Evolutionary conservation across 2,113 vertebrate species (phyloP).

Genomic region (Camelus dromedarius): DNA sequence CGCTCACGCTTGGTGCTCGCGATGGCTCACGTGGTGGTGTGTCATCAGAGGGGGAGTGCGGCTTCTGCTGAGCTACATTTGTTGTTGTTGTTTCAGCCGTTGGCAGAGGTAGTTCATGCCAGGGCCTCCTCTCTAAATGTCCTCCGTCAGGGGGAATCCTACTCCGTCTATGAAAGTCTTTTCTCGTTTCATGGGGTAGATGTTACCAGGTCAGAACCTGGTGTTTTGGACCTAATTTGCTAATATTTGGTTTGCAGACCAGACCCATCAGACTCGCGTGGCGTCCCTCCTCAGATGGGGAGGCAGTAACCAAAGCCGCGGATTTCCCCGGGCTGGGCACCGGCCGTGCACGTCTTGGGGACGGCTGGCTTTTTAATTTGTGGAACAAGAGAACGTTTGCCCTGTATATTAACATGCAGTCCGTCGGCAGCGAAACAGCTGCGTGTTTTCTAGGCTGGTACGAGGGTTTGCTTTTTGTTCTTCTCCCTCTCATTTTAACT

Average conservation of each 20-base stretch:
- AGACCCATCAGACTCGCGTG: accelerated
- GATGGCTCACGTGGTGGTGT: accelerated
- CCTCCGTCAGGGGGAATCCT: background rate
- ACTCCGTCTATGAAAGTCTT: background rate
- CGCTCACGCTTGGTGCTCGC: accelerated
- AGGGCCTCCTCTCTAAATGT: background rate
- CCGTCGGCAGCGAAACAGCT: accelerated
- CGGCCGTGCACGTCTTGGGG: background rate
- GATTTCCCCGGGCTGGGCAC: accelerated
- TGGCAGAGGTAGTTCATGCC: background rate
- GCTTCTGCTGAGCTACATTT: accelerated
- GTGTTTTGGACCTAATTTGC: background rate
- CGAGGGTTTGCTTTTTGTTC: accelerated
- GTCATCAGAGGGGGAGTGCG: too few species aligned
- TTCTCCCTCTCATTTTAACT: background rate
- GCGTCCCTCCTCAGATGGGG: accelerated
- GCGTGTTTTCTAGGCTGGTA: accelerated
- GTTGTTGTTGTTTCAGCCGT: accelerated
- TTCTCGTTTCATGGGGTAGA: background rate
- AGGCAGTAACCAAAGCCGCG: accelerated
- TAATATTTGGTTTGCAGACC: background rate
- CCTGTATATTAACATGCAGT: accelerated
- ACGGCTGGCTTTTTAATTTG: accelerated
- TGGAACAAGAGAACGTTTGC: background rate
- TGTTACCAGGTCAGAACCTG: background rate